Conservation (phyloP, 2,113 vertebrate species). For the Scomber scombrus region DNA sequence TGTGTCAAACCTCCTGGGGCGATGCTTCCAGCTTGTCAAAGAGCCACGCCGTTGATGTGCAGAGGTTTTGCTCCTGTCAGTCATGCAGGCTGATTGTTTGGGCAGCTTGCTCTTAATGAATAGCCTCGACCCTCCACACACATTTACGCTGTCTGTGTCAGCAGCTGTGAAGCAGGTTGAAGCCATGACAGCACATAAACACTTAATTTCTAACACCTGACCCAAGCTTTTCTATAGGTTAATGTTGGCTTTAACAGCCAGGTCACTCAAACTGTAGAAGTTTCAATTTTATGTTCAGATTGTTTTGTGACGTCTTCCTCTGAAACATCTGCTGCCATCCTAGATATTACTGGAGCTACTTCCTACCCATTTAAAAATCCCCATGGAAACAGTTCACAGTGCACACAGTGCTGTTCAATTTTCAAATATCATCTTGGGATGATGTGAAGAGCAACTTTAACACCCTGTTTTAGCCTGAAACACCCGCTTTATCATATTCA, state of each 20-base stretch:
- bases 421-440: background rate
- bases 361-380: background rate
- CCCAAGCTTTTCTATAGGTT: background rate
- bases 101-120: constrained; percentile 47
- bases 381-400: background rate
- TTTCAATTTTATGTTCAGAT: background rate
- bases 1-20: constrained; percentile 51
- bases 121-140: constrained; percentile 27
- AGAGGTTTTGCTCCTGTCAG: constrained; percentile 52
- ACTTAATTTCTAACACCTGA: constrained; percentile 3
- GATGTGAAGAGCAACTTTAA: background rate
- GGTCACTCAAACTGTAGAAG: background rate
- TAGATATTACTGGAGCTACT: background rate
- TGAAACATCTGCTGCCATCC: background rate
- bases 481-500: background rate
- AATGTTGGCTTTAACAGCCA: background rate
- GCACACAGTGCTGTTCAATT: background rate
- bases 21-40: constrained; percentile 57
- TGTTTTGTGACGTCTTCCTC: background rate
- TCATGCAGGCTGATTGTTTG: constrained; percentile 57
- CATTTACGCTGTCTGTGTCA: constrained; percentile 7
- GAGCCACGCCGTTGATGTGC: constrained; percentile 39
- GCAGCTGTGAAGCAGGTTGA: background rate
- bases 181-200: constrained; percentile 25
- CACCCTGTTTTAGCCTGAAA: background rate